A percentile compares a stretch with the other conserved stretches of the same genome.
Evolutionary conservation across 2,797 vertebrate genomes (phyloP).

Genomic region (Brachyalestes nurse): DNA sequence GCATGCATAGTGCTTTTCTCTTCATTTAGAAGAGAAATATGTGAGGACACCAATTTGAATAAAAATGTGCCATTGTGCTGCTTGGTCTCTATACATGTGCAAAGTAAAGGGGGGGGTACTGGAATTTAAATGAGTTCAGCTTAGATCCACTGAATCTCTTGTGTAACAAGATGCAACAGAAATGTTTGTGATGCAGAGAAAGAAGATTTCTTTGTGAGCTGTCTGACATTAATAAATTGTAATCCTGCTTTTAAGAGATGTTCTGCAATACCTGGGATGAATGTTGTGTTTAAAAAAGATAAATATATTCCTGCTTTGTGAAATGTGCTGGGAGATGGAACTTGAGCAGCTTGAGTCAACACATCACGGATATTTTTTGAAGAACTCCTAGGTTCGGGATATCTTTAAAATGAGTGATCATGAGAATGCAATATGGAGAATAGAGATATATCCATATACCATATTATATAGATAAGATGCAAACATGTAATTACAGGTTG

Average conservation of each 20-base stretch:
- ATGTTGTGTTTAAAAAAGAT: neutral
- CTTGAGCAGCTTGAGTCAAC: neutral
- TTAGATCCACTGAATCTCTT: slow-evolving; percentile 22
- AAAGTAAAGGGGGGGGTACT: neutral
- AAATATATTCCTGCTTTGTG: neutral
- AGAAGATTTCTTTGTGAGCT: neutral
- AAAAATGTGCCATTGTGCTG: slow-evolving; percentile 51
- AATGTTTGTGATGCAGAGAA: neutral
- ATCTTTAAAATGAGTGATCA: neutral
- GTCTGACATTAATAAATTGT: neutral
- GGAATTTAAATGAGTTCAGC: slow-evolving; percentile 23
- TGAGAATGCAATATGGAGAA: no score
- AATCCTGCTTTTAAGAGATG: neutral
- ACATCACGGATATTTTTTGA: no score
- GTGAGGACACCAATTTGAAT: slow-evolving; percentile 48
- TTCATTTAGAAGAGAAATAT: slow-evolving; percentile 56
- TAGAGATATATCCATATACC: no score
- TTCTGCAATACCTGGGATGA: neutral
- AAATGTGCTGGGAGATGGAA: neutral
- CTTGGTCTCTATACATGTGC: slow-evolving; percentile 26
- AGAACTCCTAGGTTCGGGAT: neutral
- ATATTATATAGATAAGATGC: no score
- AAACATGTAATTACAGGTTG: no score
- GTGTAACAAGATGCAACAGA: neutral
- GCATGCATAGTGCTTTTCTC: slow-evolving; percentile 19